Conservation (phyloP, 2,888 invertebrate genomes). For the Stegana nigrithorax region DNA sequence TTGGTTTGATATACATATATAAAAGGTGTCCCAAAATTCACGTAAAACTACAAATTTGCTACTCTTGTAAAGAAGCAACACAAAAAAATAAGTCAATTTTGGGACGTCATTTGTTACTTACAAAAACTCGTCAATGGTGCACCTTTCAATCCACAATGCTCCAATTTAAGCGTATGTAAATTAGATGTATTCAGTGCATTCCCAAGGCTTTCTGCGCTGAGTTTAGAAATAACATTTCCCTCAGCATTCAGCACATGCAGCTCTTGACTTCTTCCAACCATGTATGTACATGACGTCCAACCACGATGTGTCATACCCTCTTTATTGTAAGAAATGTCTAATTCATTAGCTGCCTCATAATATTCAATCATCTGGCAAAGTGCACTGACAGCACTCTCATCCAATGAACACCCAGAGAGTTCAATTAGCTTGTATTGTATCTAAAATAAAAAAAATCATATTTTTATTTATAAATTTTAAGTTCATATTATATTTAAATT, state of each 20-base stretch:
- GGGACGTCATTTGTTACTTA: conserved; percentile 64
- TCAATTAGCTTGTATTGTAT: conserved; percentile 68
- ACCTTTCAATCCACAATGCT: conserved; percentile 80
- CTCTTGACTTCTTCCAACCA: conserved; percentile 66
- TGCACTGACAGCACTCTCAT: conserved; percentile 75
- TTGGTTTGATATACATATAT: too few species aligned
- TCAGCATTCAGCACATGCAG: conserved; percentile 64
- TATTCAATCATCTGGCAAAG: conserved; percentile 93
- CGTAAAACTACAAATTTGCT: too few species aligned
- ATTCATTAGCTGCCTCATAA: conserved; percentile 83
- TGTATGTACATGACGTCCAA: conserved; percentile 80
- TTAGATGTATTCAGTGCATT: conserved; percentile 79
- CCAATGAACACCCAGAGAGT: conserved; percentile 65
- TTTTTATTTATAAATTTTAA: neutral
- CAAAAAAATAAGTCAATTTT: neutral
- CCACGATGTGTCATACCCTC: conserved; percentile 79
- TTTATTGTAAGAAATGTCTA: conserved; percentile 83
- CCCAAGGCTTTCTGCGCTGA: conserved; percentile 76
- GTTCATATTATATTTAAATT: too few species aligned
- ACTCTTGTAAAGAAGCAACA: neutral
- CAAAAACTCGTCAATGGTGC: conserved; percentile 81
- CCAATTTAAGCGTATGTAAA: conserved; percentile 81
- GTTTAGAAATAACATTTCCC: conserved; percentile 65
- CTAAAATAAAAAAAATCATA: conserved; percentile 61
- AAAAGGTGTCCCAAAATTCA: neutral